phyloP scores from a whole-genome alignment of 2,888 invertebrate genomes.

The Mesorhabditis sp. region DNA sequence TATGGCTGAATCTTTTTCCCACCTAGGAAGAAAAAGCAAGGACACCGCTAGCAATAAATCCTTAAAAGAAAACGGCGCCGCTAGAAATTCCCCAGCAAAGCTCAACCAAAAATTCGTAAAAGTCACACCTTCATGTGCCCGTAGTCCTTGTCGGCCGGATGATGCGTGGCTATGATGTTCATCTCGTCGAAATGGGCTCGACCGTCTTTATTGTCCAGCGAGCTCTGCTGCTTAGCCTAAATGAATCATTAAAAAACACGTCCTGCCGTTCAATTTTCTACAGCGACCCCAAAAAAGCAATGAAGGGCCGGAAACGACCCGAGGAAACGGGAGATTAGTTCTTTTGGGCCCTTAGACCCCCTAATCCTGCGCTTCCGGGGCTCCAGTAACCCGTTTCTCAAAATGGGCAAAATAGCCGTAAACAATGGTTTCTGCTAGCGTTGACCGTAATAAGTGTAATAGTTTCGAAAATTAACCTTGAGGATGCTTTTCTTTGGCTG shows the following conservation, averaged over 20 bases:
- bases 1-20: no score
- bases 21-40: no score
- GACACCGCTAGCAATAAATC: no score
- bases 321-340: background rate
- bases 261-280: background rate
- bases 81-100: no score
- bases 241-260: background rate
- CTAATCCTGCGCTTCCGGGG: no score
- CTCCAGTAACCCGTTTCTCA: no score
- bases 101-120: no score
- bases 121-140: slow-evolving; percentile 83
- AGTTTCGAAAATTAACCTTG: slow-evolving; percentile 39
- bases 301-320: background rate
- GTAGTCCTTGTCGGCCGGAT: slow-evolving; percentile 96
- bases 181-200: slow-evolving; percentile 75
- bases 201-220: slow-evolving; percentile 43
- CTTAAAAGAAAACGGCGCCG: no score
- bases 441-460: no score
- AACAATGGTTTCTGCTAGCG: no score
- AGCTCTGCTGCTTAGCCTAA: slow-evolving; percentile 25
- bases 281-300: background rate
- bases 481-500: slow-evolving; percentile 57
- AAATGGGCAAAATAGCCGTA: no score
- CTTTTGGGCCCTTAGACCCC: no score
- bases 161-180: slow-evolving; percentile 95